These are phyloP conservation scores for Fulica atra DNA, from an alignment of 2,113 vertebrate species.

Conservation along the genomic window DNA sequence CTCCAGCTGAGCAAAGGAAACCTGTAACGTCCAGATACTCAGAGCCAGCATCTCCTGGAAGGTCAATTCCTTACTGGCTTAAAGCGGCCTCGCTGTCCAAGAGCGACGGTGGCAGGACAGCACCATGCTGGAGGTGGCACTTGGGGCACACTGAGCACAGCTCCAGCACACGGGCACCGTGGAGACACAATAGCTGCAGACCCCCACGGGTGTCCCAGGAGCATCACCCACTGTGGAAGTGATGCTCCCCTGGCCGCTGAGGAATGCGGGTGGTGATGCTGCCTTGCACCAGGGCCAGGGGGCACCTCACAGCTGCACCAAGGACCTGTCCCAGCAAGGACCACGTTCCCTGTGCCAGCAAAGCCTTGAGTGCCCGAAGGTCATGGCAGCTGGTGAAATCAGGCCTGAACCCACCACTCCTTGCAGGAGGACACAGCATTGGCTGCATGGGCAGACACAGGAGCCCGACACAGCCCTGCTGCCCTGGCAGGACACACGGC, in stretches of 20 bases:
- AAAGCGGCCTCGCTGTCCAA: neutral
- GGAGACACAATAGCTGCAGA: neutral
- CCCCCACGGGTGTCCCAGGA: accelerated
- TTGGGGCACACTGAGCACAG: neutral
- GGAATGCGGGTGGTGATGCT: accelerated
- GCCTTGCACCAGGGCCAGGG: accelerated
- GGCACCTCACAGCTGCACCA: neutral
- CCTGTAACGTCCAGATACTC: neutral
- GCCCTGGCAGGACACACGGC: neutral
- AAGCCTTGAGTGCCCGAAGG: accelerated
- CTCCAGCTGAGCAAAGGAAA: neutral
- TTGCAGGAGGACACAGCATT: neutral
- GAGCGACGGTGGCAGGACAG: accelerated
- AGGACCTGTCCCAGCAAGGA: neutral
- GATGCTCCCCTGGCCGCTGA: accelerated
- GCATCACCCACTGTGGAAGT: neutral
- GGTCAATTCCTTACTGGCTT: neutral
- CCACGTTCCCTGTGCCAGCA: neutral
- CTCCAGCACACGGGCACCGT: neutral
- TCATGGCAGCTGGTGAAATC: neutral
- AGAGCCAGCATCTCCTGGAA: neutral
- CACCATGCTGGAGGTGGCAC: neutral
- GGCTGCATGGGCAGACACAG: neutral
- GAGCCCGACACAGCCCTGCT: neutral
- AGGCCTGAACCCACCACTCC: neutral